Evolutionary conservation across 2,797 vertebrate species (phyloP).

Genomic region (Heterohyrax brucei): DNA sequence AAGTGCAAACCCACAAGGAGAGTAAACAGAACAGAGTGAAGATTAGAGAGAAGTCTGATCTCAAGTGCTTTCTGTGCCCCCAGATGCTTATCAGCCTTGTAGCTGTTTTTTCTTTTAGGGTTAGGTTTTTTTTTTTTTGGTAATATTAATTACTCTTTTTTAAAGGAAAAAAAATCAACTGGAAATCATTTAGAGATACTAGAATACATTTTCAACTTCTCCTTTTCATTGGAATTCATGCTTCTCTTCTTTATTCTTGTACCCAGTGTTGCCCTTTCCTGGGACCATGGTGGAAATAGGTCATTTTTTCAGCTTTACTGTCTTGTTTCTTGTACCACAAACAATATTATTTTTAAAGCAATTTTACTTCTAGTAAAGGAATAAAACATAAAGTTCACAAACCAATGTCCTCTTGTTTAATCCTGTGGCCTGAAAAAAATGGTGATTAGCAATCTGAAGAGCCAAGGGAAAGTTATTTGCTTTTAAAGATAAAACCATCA

Average conservation of each 20-base stretch:
- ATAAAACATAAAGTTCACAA: conserved; percentile 31
- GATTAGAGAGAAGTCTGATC: not conserved
- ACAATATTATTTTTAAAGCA: not conserved
- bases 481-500: not conserved
- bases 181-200: not conserved
- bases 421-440: not conserved
- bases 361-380: not conserved
- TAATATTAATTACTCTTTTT: not conserved
- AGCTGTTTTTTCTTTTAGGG: conserved; percentile 6
- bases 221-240: not conserved
- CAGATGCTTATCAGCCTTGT: not conserved
- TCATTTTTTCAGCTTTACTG: not conserved
- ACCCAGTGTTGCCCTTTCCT: not conserved
- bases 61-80: not conserved
- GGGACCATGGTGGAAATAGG: not conserved
- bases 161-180: not conserved
- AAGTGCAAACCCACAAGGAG: not conserved
- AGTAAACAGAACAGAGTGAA: conserved; percentile 10
- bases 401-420: not conserved
- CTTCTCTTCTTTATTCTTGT: not conserved
- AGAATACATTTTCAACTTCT: not conserved
- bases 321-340: not conserved
- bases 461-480: not conserved
- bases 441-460: not conserved
- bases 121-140: not conserved